Conservation (phyloP, 1,140 invertebrate genomes). For the Lasioglossum baleicum region DNA sequence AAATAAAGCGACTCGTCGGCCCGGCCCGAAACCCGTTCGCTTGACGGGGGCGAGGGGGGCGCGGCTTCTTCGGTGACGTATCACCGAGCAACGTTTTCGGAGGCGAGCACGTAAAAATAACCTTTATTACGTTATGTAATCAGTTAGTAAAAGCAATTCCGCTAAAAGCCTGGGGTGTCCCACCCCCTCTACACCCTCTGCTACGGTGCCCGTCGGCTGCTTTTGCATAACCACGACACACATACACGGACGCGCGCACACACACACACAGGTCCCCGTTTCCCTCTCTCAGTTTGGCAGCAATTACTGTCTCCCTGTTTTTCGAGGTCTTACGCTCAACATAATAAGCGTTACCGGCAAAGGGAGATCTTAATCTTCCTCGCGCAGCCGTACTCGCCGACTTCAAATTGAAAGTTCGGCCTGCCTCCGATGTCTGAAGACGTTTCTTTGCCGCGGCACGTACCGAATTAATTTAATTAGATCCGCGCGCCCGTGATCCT, state of each 20-base stretch:
- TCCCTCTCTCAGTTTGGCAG: slow-evolving; percentile 39
- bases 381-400: background rate
- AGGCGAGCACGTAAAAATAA: slow-evolving; percentile 55
- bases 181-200: too few relatives aligned
- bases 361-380: slow-evolving; percentile 51
- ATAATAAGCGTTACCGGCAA: slow-evolving; percentile 56
- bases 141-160: slow-evolving; percentile 67
- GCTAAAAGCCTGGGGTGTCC: slow-evolving; percentile 57
- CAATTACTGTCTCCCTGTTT: slow-evolving; percentile 58
- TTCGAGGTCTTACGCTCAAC: slow-evolving; percentile 47
- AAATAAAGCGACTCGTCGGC: slow-evolving; percentile 1
- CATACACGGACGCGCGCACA: too few relatives aligned
- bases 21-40: background rate
- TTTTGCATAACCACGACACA: slow-evolving; percentile 61
- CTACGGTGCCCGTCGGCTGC: slow-evolving; percentile 23
- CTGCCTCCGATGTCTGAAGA: too few relatives aligned
- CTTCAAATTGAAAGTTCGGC: slow-evolving; percentile 52
- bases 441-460: slow-evolving; percentile 9
- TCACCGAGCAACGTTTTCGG: slow-evolving; percentile 43
- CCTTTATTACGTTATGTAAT: slow-evolving; percentile 64
- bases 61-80: slow-evolving; percentile 44
- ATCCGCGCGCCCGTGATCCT: background rate
- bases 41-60: too few relatives aligned
- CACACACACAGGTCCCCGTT: background rate
- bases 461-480: slow-evolving; percentile 57